phyloP scores from a whole-genome alignment of 2,113 vertebrate species.

The Calonectris borealis region DNA sequence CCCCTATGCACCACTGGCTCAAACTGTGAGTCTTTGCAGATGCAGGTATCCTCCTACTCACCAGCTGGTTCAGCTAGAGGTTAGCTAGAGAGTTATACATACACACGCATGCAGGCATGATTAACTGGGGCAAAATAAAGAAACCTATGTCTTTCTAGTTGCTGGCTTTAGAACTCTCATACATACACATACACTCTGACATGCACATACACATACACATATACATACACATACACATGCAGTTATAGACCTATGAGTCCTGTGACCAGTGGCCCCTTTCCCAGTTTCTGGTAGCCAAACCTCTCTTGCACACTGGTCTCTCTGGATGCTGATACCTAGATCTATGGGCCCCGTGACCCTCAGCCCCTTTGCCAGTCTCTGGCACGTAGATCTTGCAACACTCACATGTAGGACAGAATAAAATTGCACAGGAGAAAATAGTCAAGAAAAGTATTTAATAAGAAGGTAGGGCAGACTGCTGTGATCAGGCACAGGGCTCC shows the following conservation, averaged over 20 bases:
- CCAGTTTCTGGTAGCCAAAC: not conserved
- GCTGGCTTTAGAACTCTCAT: not conserved
- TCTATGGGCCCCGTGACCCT: rapidly evolving
- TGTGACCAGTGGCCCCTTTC: not conserved
- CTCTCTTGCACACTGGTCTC: rapidly evolving
- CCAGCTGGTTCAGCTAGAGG: not conserved
- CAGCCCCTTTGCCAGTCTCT: not conserved
- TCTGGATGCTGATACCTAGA: not conserved
- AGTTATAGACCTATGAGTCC: rapidly evolving
- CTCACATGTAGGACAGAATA: not conserved
- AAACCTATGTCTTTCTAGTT: not conserved
- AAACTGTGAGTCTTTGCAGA: not conserved
- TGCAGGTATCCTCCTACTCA: not conserved
- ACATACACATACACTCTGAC: no score
- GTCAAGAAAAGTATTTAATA: not conserved
- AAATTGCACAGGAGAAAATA: not conserved
- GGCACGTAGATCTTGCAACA: not conserved
- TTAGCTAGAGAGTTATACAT: not conserved
- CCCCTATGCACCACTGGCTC: rapidly evolving
- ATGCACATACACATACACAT: no score
- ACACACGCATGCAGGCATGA: not conserved
- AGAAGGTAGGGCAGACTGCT: not conserved
- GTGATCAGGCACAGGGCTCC: not conserved
- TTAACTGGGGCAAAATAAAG: not conserved
- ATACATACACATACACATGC: not conserved